phyloP scores from a whole-genome alignment of 2,888 invertebrate genomes.

The Creontiades dilutus region DNA sequence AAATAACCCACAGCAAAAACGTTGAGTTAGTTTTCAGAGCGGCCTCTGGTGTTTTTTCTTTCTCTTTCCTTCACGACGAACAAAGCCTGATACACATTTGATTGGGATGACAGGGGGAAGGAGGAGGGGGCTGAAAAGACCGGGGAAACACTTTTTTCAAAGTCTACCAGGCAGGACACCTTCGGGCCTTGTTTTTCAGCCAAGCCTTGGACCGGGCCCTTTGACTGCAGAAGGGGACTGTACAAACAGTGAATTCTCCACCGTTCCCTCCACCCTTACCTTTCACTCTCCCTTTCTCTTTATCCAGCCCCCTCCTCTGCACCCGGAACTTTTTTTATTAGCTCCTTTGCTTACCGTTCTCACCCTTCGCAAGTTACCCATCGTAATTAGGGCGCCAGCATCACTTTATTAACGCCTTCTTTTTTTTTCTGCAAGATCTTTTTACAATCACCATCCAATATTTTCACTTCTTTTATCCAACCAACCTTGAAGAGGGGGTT shows the following conservation, averaged over 20 bases:
- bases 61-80: background rate
- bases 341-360: conserved; percentile 11
- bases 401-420: conserved; percentile 55
- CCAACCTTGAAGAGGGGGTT: conserved; percentile 40
- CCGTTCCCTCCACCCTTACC: background rate
- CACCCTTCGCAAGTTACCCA: conserved; percentile 12
- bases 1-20: background rate
- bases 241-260: conserved; percentile 37
- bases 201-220: background rate
- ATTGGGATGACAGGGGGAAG: conserved; percentile 14
- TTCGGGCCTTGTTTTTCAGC: conserved; percentile 30
- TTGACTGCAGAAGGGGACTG: background rate
- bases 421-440: conserved; percentile 19
- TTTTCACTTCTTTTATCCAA: conserved; percentile 57
- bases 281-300: background rate
- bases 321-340: conserved; percentile 34
- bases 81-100: conserved; percentile 46
- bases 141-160: conserved; percentile 18
- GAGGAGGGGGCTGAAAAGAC: too few species aligned
- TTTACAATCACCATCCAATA: conserved; percentile 61
- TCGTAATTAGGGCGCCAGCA: conserved; percentile 59
- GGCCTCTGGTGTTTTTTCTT: background rate
- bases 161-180: conserved; percentile 27
- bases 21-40: conserved; percentile 5
- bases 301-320: background rate